Percentiles rank a stretch among this genome's conserved stretches.
Evolutionary conservation across 2,888 invertebrate genomes (phyloP).

Genomic region (Lasioglossum zephyrum): DNA sequence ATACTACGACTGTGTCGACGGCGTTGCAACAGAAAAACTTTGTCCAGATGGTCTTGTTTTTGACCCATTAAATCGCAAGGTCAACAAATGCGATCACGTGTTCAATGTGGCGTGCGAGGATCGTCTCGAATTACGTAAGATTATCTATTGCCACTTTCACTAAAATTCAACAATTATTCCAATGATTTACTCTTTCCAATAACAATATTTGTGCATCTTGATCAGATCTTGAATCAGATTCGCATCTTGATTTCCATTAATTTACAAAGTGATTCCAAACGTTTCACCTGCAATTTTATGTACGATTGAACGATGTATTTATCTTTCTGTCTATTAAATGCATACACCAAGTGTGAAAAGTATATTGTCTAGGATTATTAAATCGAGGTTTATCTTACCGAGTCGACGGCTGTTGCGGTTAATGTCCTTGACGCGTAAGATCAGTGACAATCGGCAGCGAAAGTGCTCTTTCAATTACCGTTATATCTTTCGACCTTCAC

Average conservation of each 20-base stretch:
- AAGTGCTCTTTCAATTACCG: slow-evolving; percentile 38
- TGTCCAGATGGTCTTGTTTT: slow-evolving; percentile 96
- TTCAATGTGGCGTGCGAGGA: slow-evolving; percentile 97
- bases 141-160: not conserved
- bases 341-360: not conserved
- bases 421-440: slow-evolving; percentile 60
- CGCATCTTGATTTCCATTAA: not conserved
- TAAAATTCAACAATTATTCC: not conserved
- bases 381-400: slow-evolving; percentile 23
- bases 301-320: not conserved
- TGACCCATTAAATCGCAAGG: slow-evolving; percentile 92
- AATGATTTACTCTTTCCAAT: not conserved
- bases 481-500: slow-evolving; percentile 18
- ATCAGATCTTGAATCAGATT: not conserved
- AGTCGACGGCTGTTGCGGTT: slow-evolving; percentile 56
- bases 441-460: slow-evolving; percentile 38
- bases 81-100: slow-evolving; percentile 96
- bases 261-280: not conserved
- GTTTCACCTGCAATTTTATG: not conserved
- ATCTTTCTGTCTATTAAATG: not conserved
- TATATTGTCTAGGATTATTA: slow-evolving; percentile 19
- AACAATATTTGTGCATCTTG: no score
- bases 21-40: slow-evolving; percentile 89
- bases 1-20: slow-evolving; percentile 92
- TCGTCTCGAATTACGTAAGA: slow-evolving; percentile 95